A percentile compares a stretch with the other conserved stretches of the same genome.
Evolutionary conservation across 2,888 invertebrate genomes (phyloP).

Genomic region (Calameuta idolon): DNA sequence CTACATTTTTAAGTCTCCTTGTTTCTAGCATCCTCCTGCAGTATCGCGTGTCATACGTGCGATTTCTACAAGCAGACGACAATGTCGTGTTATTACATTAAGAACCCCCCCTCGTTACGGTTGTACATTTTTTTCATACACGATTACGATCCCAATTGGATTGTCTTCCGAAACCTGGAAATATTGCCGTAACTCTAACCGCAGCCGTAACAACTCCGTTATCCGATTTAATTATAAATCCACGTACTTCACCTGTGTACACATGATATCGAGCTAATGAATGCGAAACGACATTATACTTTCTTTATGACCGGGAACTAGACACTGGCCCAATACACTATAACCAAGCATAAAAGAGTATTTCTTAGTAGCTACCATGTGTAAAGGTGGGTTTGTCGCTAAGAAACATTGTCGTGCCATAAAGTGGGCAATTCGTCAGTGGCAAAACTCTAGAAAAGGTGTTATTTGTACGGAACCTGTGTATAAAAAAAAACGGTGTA

Average conservation of each 20-base stretch:
- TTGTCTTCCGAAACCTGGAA: neutral
- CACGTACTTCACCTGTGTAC: neutral
- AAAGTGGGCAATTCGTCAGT: neutral
- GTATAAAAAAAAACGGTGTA: neutral
- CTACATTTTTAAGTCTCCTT: constrained; percentile 34
- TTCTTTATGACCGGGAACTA: neutral
- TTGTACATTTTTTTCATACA: neutral
- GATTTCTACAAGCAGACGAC: constrained; percentile 24
- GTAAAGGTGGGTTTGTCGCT: neutral
- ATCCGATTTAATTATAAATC: neutral
- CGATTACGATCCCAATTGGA: neutral
- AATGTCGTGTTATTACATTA: constrained; percentile 3
- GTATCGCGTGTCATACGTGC: constrained; percentile 25
- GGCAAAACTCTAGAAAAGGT: neutral
- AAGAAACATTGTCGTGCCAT: neutral
- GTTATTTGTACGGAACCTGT: neutral
- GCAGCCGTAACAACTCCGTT: neutral
- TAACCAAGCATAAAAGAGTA: neutral
- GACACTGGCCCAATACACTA: neutral
- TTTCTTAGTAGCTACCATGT: neutral
- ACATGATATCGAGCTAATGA: neutral
- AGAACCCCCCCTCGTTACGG: neutral
- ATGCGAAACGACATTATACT: neutral
- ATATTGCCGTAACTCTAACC: neutral
- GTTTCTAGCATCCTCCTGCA: constrained; percentile 8